phyloP scores from a whole-genome alignment of 2,113 vertebrate species.

The Phyllopteryx taeniolatus region DNA sequence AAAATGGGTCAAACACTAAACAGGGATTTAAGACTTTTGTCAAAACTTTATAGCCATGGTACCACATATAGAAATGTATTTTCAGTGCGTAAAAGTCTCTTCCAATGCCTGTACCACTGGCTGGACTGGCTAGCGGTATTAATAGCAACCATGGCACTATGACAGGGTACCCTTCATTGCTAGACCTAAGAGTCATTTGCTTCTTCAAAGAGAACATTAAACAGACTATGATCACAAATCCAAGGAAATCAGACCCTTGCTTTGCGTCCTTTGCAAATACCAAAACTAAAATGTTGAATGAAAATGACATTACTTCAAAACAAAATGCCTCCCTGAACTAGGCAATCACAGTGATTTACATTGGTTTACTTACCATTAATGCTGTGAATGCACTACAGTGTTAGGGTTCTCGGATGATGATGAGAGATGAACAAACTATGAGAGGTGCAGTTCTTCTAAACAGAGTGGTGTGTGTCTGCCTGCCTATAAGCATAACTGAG shows the following conservation, averaged over 20 bases:
- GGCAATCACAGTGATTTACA: not conserved
- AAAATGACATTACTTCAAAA: not conserved
- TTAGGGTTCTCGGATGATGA: constrained; percentile 15
- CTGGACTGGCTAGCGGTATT: constrained; percentile 43
- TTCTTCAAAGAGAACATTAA: constrained; percentile 42
- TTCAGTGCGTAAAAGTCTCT: constrained; percentile 21
- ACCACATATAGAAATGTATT: not conserved
- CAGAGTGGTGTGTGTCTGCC: constrained; percentile 24
- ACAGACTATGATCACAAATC: constrained; percentile 14
- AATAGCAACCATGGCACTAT: constrained; percentile 62
- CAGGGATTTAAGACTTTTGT: not conserved
- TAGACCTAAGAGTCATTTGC: constrained; percentile 51
- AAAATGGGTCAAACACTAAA: not conserved
- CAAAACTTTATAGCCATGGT: not conserved
- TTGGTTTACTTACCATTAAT: constrained; percentile 48
- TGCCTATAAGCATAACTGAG: constrained; percentile 42
- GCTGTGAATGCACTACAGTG: constrained; percentile 9
- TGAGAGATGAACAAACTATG: constrained; percentile 10
- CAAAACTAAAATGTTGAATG: not conserved
- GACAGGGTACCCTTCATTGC: constrained; percentile 57
- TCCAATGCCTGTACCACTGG: constrained; percentile 37
- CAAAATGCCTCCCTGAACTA: not conserved
- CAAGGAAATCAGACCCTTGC: not conserved
- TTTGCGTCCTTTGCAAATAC: not conserved
- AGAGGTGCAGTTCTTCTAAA: constrained; percentile 26